Evolutionary conservation across 2,888 invertebrate species (phyloP).

Genomic region (Phymatocera aterrima): DNA sequence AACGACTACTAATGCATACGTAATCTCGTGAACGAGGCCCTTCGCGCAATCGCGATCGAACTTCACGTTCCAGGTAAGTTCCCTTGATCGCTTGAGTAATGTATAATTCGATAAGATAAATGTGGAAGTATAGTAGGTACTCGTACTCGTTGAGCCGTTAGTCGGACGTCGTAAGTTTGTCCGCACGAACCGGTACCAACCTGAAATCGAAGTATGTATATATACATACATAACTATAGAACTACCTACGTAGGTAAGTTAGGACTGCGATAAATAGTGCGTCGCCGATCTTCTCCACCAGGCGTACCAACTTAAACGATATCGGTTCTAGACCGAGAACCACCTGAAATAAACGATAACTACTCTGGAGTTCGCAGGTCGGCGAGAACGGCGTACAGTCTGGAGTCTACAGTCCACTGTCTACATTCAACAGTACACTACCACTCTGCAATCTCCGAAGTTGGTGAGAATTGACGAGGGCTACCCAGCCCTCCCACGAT

Average conservation of each 20-base stretch:
- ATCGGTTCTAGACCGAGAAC: conserved; percentile 27
- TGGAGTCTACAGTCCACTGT: neutral
- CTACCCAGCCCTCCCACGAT: neutral
- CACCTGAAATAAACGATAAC: conserved; percentile 38
- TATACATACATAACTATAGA: too few species aligned
- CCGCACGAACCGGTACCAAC: neutral
- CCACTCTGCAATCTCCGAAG: neutral
- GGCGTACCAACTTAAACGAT: conserved; percentile 16
- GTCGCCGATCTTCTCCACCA: neutral
- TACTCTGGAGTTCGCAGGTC: conserved; percentile 9
- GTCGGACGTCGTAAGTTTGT: conserved; percentile 2
- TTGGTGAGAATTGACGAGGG: conserved; percentile 4
- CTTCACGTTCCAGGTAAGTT: too few species aligned
- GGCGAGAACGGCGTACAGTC: neutral
- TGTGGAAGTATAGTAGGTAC: neutral
- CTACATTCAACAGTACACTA: neutral
- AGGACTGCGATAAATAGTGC: conserved; percentile 2
- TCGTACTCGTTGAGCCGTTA: neutral
- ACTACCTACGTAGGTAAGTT: conserved; percentile 2
- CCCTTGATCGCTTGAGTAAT: neutral
- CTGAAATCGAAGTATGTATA: neutral
- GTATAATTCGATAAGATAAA: neutral
- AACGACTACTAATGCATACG: too few species aligned
- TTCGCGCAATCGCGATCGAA: too few species aligned
- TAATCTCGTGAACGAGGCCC: too few species aligned